Evolutionary conservation across 2,113 vertebrate genomes (phyloP), one percentile per base, ranked within the genome.

Genomic region (Pseudorasbora parva): DNA sequence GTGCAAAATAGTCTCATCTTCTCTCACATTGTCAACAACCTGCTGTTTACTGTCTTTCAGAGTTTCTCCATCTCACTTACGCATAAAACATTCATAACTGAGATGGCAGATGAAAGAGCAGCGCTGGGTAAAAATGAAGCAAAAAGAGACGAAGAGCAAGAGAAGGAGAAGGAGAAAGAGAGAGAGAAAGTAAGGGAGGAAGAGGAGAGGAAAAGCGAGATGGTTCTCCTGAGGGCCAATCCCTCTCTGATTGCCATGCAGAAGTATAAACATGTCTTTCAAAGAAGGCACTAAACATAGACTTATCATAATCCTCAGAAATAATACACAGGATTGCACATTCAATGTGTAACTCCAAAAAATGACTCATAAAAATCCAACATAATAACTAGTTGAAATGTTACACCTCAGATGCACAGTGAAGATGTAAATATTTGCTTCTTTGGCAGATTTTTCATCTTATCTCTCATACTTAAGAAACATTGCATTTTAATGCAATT

Each of bases 31-130:
- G 64, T 84, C 75, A 84, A 82, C 56, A 82, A 37, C 41, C 57
- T 76, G 60, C 21, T 87, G 82, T 78, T 87, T 78, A 78, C 73
- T 17, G 15, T 54, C 47, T 71, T 45, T 51, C 41, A 15, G 62
- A 77, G n/a, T 71, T 56, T 69, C 62, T 77, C 72, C 78, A 81
- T 79, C 77, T 84, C 86, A 78, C 60, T 82, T 77, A 66, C 5
- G 14, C 79, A 79, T 87, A 19, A 85, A 85, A 82, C 75, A 80
- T 87, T 85, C 59, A 87, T 84, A 83, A 76, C 77, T 25, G 37
- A 27, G 47, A 54, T 57, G 66, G 76, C 45, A 79, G 62, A 82
- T 77, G 74, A 82, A 57, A 69, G 41, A 64, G 21, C 25, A 72
- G 33, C 8, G 9, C 4, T 77, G 62, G 64, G 21, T 66, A 66